Conservation (phyloP, 37 sponge, comb jelly and placozoan genomes). For the Spongilla lacustris region DNA sequence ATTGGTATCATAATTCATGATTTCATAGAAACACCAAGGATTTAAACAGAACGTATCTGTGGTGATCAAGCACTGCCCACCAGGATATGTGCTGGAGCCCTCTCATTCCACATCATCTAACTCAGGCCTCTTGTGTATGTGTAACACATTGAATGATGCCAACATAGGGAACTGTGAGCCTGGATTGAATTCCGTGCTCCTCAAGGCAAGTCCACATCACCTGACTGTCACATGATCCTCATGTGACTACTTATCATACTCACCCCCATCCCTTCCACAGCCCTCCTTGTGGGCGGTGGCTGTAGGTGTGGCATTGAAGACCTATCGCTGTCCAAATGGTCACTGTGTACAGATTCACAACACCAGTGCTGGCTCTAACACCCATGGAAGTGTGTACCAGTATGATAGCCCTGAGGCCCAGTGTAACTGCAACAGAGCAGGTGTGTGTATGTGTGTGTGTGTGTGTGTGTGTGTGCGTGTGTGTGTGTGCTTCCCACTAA, state of each 20-base stretch:
- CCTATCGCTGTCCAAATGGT: conserved; percentile 48
- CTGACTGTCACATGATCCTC: too few species aligned
- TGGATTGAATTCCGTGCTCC: too few species aligned
- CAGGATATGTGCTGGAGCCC: background rate
- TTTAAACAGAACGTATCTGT: background rate
- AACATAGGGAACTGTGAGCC: too few species aligned
- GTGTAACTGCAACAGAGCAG: conserved; percentile 40
- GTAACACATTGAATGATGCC: too few species aligned
- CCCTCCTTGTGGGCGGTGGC: background rate
- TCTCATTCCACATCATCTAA: too few species aligned
- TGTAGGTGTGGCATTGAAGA: conserved; percentile 6
- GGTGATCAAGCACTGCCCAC: conserved; percentile 8
- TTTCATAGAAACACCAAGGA: too few species aligned
- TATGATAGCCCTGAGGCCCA: conserved; percentile 3
- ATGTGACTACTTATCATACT: too few species aligned
- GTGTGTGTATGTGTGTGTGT: background rate
- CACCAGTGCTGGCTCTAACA: background rate
- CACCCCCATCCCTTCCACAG: background rate
- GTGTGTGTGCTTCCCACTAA: background rate
- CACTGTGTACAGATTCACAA: conserved; percentile 28
- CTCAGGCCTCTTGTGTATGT: too few species aligned
- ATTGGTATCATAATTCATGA: too few species aligned
- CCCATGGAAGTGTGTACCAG: conserved; percentile 22
- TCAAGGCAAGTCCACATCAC: too few species aligned
- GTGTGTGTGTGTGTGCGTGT: too few species aligned